Base-by-base conservation (phyloP, 2,797 vertebrate genomes). In the Oryzias sinensis region DNA sequence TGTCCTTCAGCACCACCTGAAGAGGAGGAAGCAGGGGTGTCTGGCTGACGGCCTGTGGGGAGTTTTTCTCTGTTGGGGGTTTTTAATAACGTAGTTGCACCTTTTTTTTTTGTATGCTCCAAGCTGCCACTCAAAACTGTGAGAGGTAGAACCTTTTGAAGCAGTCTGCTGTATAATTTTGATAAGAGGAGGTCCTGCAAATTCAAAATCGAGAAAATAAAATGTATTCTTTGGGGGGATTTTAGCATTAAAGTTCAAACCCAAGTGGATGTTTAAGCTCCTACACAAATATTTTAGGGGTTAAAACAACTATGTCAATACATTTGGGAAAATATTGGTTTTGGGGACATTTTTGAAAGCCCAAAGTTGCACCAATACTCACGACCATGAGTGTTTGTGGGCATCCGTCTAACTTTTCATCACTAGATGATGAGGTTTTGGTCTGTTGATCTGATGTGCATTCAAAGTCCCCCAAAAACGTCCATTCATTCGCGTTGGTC, bases 121-220 rank as follows among this genome's bases (percentile, higher is more conserved):
- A 64, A 53, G 37, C 76, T 67, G 72, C 70, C 75, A 71, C 50
- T 79, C 68, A 67, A 67, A 50, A 48, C 72, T 70, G 49, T 0
- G 0, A 56, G 18, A 56, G n/a, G 41, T 53, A 25, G 17, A 49
- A 68, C 51, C 6, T 3, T 5, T 49, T 33, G 49, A 22, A 37
- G 9, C 33, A 37, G 33, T 13, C 33, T 37, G 33, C 8, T 11
- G 33, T 37, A 13, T 4, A 37, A 37, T 37, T 37, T 37, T 37
- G 33, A 37, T 37, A 2, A 37, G 33, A 37, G 33, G 33, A 37
- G 4, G 33, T 37, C 27, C 27, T 27, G 5, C 27, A 6, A 27
- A 27, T 27, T 37, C 33, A 37, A 37, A 11, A 37, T 37, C 11
- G 3, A 37, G 33, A 37, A 37, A 37, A 37, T 11, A 33, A 11